Percentiles rank a stretch among this genome's conserved stretches.
These are phyloP conservation scores for Psittacara wagleri DNA, from an alignment of 2,113 vertebrate species.

Conservation along the genomic window DNA sequence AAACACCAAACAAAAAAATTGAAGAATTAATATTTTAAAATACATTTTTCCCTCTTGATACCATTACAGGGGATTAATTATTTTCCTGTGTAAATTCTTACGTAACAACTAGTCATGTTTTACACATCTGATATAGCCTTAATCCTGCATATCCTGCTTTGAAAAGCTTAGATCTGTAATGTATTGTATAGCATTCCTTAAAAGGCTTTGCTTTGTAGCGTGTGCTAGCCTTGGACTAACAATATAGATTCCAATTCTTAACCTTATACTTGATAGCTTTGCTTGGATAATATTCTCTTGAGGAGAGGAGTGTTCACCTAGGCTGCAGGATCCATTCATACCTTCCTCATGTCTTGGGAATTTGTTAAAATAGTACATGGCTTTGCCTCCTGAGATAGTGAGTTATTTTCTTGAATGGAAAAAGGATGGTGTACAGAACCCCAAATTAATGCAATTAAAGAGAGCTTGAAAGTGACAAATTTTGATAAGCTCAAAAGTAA, in stretches of 20 bases:
- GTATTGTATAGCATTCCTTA: background rate
- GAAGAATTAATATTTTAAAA: background rate
- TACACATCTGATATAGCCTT: constrained; percentile 4
- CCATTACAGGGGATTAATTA: background rate
- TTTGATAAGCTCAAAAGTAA: background rate
- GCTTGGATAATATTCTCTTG: background rate
- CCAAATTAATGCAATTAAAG: background rate
- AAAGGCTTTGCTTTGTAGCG: background rate
- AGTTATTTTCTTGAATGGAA: background rate
- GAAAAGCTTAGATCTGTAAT: constrained; percentile 25
- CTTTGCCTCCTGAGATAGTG: background rate
- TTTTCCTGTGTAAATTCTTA: constrained; percentile 2
- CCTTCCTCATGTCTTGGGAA: background rate
- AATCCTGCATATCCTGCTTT: constrained; percentile 55
- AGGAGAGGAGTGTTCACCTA: background rate
- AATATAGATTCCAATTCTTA: background rate
- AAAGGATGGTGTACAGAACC: background rate
- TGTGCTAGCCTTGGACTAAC: background rate
- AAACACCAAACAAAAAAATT: background rate
- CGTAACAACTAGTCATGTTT: constrained; percentile 1
- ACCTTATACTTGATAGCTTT: background rate
- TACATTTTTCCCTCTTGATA: background rate
- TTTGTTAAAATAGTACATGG: background rate
- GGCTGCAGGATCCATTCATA: background rate
- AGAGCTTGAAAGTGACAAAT: background rate